These are phyloP conservation scores for Cochlearius cochlearius DNA, from an alignment of 2,113 vertebrate genomes.

Conservation along the genomic window DNA sequence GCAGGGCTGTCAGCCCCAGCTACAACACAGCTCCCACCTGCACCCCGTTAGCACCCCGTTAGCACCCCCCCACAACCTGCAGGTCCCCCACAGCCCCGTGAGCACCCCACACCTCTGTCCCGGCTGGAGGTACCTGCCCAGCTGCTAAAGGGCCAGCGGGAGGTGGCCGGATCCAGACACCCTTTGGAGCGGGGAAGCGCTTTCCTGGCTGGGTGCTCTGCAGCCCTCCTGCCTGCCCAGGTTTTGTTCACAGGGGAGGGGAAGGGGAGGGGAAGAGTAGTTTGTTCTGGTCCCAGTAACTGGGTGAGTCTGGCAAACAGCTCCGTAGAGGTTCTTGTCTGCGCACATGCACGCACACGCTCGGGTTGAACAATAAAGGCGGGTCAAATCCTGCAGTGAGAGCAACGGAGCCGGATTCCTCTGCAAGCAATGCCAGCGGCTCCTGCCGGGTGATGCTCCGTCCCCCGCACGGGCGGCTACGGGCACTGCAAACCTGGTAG, in stretches of 20 bases:
- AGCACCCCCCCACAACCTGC: background rate
- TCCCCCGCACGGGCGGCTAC: fast-evolving
- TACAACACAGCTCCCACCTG: background rate
- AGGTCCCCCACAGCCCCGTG: background rate
- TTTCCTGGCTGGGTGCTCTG: fast-evolving
- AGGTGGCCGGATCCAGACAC: background rate
- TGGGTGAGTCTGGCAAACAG: slow-evolving; percentile 61
- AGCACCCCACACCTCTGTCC: background rate
- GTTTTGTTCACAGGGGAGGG: background rate
- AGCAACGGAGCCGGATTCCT: background rate
- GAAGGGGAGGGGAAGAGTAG: background rate
- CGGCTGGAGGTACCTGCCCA: background rate
- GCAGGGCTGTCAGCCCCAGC: background rate
- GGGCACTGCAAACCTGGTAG: background rate
- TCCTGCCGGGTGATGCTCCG: background rate
- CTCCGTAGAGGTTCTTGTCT: background rate
- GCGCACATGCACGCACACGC: slow-evolving; percentile 9
- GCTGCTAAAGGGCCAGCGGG: background rate
- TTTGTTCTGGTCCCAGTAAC: background rate
- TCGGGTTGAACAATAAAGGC: background rate
- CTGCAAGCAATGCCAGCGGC: background rate
- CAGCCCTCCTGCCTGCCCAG: background rate
- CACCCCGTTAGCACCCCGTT: fast-evolving
- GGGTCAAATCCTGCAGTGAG: background rate
- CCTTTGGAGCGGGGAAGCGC: background rate